Conservation (phyloP, 2,888 invertebrate species). For the Platerodrilus igneus region DNA sequence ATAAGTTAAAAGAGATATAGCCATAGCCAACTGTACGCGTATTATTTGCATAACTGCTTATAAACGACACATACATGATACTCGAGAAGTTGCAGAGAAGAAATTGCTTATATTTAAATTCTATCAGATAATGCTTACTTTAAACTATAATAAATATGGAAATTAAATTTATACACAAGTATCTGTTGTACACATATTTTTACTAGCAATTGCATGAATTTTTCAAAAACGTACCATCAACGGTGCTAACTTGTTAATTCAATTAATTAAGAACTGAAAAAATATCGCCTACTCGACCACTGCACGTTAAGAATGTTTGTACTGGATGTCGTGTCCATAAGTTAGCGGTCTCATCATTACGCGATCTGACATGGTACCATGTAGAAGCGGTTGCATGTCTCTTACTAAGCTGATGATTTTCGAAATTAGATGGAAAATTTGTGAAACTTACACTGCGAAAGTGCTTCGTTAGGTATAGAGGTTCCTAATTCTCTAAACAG, state of each 20-base stretch:
- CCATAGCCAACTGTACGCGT: slow-evolving; percentile 14
- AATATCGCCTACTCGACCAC: slow-evolving; percentile 28
- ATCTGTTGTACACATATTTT: too few species aligned
- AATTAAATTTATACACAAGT: too few species aligned
- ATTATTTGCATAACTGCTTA: slow-evolving; percentile 33
- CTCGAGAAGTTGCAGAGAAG: slow-evolving; percentile 27
- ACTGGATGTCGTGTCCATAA: slow-evolving; percentile 26
- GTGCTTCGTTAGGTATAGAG: too few species aligned
- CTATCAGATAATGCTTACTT: slow-evolving; percentile 29
- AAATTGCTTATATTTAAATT: slow-evolving; percentile 32
- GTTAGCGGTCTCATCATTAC: slow-evolving; percentile 26
- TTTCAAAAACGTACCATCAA: too few species aligned
- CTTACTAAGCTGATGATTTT: slow-evolving; percentile 11
- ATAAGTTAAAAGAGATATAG: too few species aligned
- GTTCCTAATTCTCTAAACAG: too few species aligned
- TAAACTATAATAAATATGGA: too few species aligned
- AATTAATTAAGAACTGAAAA: too few species aligned
- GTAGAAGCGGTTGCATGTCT: slow-evolving; percentile 18
- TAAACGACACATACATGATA: slow-evolving; percentile 32
- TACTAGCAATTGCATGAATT: too few species aligned
- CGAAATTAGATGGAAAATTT: slow-evolving; percentile 11
- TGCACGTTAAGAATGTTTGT: slow-evolving; percentile 26
- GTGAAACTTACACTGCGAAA: too few species aligned
- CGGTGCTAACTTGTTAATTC: too few species aligned
- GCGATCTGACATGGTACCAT: slow-evolving; percentile 24